Percentiles rank a stretch among this genome's conserved stretches.
Evolutionary conservation across 2,797 vertebrate species (phyloP).

Genomic region (Eremophila alpestris): DNA sequence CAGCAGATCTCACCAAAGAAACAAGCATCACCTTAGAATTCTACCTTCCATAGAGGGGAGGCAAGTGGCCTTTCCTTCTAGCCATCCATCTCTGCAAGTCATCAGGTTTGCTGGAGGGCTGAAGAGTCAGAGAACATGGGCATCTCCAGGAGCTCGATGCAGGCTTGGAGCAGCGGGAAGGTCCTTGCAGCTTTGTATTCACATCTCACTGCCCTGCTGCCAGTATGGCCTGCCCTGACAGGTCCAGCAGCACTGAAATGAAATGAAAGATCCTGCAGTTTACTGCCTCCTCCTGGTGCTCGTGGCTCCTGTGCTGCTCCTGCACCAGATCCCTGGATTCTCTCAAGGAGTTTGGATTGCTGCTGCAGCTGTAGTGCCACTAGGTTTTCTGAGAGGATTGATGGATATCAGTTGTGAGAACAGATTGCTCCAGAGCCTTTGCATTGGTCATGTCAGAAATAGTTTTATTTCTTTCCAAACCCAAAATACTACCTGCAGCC

Average conservation of each 20-base stretch:
- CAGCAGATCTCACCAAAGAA: neutral
- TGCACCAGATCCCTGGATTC: rapidly evolving
- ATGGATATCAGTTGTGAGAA: neutral
- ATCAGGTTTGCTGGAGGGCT: neutral
- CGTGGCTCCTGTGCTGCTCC: neutral
- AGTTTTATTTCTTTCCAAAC: neutral
- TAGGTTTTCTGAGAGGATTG: rapidly evolving
- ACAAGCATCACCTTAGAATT: neutral
- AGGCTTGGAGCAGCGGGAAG: neutral
- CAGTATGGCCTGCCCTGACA: too few species aligned
- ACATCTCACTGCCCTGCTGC: neutral
- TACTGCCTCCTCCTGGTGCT: neutral
- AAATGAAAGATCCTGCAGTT: neutral
- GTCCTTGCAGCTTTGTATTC: neutral
- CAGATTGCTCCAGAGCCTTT: neutral
- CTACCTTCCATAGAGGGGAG: neutral
- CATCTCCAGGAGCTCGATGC: neutral
- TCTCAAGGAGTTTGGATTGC: neutral
- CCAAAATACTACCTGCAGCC: neutral
- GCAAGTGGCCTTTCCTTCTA: neutral
- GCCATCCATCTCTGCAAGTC: neutral
- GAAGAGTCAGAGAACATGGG: neutral
- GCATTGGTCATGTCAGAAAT: neutral
- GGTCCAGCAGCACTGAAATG: neutral
- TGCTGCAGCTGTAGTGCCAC: neutral